Evolutionary conservation across 2,888 invertebrate species (phyloP).

Genomic region (Candidula unifasciata): DNA sequence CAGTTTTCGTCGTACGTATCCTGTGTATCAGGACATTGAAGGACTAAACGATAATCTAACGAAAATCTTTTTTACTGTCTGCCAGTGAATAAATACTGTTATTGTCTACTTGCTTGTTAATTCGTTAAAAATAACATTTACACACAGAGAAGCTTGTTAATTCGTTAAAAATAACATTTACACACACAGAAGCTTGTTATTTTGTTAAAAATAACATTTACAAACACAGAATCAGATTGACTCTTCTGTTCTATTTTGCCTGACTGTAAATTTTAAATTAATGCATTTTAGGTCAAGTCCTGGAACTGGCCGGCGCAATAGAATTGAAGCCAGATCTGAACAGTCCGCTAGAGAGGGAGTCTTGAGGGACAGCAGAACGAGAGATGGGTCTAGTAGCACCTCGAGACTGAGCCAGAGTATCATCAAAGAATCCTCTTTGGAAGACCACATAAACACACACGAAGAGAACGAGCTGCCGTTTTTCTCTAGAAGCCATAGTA

Average conservation of each 20-base stretch:
- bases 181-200: too few relatives aligned
- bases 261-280: neutral
- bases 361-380: conserved; percentile 8
- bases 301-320: conserved; percentile 3
- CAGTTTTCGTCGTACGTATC: too few relatives aligned
- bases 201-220: too few relatives aligned
- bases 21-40: too few relatives aligned
- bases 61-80: too few relatives aligned
- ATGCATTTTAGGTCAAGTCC: conserved; percentile 6
- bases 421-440: conserved; percentile 47
- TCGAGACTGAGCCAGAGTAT: conserved; percentile 27
- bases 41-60: too few relatives aligned
- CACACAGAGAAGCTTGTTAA: too few relatives aligned
- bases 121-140: too few relatives aligned
- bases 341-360: neutral
- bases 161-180: too few relatives aligned
- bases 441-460: conserved; percentile 22
- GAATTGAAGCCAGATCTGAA: neutral
- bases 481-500: neutral
- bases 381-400: neutral
- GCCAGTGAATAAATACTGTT: too few relatives aligned
- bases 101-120: too few relatives aligned
- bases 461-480: conserved; percentile 6
- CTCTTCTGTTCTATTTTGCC: neutral
- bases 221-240: too few relatives aligned